Evolutionary conservation across 1,140 invertebrate species (phyloP).

Genomic region (Diorhabda elongata): DNA sequence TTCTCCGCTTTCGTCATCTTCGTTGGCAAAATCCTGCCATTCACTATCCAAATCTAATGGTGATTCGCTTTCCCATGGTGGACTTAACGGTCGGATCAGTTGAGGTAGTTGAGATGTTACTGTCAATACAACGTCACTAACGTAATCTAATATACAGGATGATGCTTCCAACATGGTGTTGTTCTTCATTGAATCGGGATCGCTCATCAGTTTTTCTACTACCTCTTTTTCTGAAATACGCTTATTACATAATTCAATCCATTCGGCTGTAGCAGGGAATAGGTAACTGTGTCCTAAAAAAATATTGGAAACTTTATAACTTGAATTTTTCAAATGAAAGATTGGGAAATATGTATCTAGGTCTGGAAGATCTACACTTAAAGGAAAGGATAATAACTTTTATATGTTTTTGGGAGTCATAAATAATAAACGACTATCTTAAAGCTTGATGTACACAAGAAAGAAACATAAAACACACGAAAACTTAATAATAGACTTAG

Average conservation of each 20-base stretch:
- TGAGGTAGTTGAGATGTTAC: slow-evolving; percentile 37
- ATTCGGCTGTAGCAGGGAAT: slow-evolving; percentile 72
- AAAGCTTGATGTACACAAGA: too few relatives aligned
- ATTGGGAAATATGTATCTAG: too few relatives aligned
- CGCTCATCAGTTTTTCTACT: slow-evolving; percentile 51
- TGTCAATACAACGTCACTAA: slow-evolving; percentile 52
- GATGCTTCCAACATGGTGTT: slow-evolving; percentile 66
- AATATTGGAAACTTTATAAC: neutral
- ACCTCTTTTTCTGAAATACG: slow-evolving; percentile 57
- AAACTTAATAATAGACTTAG: too few relatives aligned
- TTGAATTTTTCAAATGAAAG: too few relatives aligned
- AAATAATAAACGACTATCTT: too few relatives aligned
- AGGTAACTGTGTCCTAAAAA: slow-evolving; percentile 66
- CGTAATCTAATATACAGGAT: slow-evolving; percentile 62
- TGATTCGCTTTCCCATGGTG: slow-evolving; percentile 76
- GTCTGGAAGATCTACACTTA: too few relatives aligned
- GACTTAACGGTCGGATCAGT: slow-evolving; percentile 55
- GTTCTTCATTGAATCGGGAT: slow-evolving; percentile 32
- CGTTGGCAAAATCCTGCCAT: slow-evolving; percentile 78
- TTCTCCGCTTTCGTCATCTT: slow-evolving; percentile 90
- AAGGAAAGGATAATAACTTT: too few relatives aligned
- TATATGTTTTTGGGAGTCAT: too few relatives aligned
- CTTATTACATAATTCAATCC: slow-evolving; percentile 69
- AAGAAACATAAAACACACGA: too few relatives aligned
- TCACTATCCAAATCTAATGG: slow-evolving; percentile 73